A percentile compares a stretch with the other conserved stretches of the same genome.
phyloP scores from a whole-genome alignment of 2,888 invertebrate genomes.

The Prostheceraeus crozeri region DNA sequence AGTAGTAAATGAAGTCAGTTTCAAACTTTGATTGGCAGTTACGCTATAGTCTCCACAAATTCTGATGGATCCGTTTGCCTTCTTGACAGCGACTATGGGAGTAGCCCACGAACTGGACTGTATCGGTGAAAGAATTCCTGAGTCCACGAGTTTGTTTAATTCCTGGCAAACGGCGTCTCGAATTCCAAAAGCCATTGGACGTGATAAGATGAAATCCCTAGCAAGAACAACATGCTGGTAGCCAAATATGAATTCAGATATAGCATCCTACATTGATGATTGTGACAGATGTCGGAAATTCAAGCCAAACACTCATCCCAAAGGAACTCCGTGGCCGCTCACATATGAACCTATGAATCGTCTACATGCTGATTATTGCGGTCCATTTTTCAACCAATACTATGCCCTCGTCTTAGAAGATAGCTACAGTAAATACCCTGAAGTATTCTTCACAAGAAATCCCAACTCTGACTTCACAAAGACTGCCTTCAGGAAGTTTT shows the following conservation, averaged over 20 bases:
- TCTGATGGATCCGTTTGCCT: too few relatives aligned
- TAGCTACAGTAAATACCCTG: background rate
- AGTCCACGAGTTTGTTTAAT: too few relatives aligned
- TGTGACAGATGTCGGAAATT: constrained; percentile 10
- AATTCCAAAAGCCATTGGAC: background rate
- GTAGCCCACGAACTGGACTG: too few relatives aligned
- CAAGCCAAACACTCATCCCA: constrained; percentile 22
- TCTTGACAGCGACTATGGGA: too few relatives aligned
- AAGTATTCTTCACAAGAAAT: constrained; percentile 15
- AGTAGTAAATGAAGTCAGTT: background rate
- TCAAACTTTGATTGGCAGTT: constrained; percentile 12
- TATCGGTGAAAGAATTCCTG: background rate
- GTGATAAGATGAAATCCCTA: constrained; percentile 15
- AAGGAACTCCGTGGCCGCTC: constrained; percentile 7
- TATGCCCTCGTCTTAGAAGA: constrained; percentile 5
- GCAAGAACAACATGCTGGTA: background rate
- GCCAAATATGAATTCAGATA: constrained; percentile 12
- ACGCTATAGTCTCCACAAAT: background rate
- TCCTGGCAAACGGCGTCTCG: too few relatives aligned
- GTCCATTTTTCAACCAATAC: background rate
- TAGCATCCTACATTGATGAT: background rate
- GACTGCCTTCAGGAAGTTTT: constrained; percentile 12
- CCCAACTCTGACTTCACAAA: background rate
- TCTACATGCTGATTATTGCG: background rate
- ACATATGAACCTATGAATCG: constrained; percentile 13